Base-by-base conservation (phyloP, 2,888 invertebrate genomes). In the Dolichomitus sp. region DNA sequence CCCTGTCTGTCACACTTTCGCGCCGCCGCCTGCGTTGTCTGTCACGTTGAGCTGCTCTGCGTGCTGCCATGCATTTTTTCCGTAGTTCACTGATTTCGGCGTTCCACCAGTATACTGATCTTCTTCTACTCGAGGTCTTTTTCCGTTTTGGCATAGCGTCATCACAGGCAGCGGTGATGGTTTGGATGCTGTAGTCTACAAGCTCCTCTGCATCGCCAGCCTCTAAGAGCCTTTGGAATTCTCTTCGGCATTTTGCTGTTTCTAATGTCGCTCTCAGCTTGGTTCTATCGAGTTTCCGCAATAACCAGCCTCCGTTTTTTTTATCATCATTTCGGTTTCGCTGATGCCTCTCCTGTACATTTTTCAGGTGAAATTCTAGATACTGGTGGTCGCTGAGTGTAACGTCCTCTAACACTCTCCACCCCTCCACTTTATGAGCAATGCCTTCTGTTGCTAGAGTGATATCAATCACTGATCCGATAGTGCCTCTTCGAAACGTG, bases 41-140 rank as follows among this genome's bases (percentile, higher is more conserved):
- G 0, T 12, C 69, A 1, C 40, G 23, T 23, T 23, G 23, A 23
- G 23, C 23, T 23, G 69, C 54, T 7, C 69, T 52, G 37, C 69
- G 69, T 23, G 69, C 69, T 4, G 68, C 33, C 1, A 69, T 11
- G 12, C 48, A 66, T 17, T 52, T 50, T 33, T 9, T 69, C 7
- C 68, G 30, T 3, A 69, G 37, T 30, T 48, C 40, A 37, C 4
- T n/a, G 11, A 79, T 82, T 11, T 63, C n/a, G 5, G 76, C 59
- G 23, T 69, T 83, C 85, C 79, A 83, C 80, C 84, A 80, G 74
- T 85, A 59, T 11, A 85, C 66, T 14, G 80, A 57, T 5, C 73
- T 50, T 6, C 40, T 54, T 27, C 12, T 57, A 33, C 70, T 83
- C 5, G 19, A n/a, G 37, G 61, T 50, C 9, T 59, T 59, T 2